Percentiles rank a stretch among this genome's conserved stretches.
Conservation (phyloP, 1,140 invertebrate genomes). For the Drosophila melanica region DNA sequence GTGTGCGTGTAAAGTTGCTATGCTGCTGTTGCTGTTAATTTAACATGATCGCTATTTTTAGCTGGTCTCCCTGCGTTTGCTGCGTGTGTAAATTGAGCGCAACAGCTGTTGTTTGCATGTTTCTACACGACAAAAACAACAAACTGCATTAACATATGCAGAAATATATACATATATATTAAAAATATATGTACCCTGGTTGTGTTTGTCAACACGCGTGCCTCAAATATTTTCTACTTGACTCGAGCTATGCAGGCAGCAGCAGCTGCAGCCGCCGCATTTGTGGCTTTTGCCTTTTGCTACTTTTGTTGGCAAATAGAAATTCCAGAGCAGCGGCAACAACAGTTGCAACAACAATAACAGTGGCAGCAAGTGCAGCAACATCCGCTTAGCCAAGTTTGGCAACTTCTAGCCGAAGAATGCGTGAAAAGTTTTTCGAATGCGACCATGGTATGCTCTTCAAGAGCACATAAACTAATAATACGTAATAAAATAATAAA, state of each 20-base stretch:
- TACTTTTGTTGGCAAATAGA: constrained; percentile 48
- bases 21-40: constrained; percentile 17
- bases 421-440: neutral
- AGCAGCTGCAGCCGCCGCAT: constrained; percentile 13
- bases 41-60: constrained; percentile 56
- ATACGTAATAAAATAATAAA: constrained; percentile 1
- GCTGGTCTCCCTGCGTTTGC: neutral
- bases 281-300: constrained; percentile 23
- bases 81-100: constrained; percentile 33
- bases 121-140: constrained; percentile 17
- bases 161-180: neutral
- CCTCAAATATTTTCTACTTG: constrained; percentile 24
- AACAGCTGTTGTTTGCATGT: constrained; percentile 42
- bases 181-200: neutral
- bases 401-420: constrained; percentile 7
- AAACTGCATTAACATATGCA: constrained; percentile 13
- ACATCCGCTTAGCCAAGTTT: constrained; percentile 41
- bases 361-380: constrained; percentile 37
- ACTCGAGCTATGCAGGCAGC: constrained; percentile 23
- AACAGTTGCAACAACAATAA: constrained; percentile 1
- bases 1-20: neutral
- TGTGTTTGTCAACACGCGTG: neutral
- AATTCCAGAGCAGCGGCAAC: constrained; percentile 37
- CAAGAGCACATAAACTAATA: no score
- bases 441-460: neutral